These are phyloP conservation scores for Lymantria monacha DNA, from an alignment of 2,888 invertebrate species.

Conservation along the genomic window DNA sequence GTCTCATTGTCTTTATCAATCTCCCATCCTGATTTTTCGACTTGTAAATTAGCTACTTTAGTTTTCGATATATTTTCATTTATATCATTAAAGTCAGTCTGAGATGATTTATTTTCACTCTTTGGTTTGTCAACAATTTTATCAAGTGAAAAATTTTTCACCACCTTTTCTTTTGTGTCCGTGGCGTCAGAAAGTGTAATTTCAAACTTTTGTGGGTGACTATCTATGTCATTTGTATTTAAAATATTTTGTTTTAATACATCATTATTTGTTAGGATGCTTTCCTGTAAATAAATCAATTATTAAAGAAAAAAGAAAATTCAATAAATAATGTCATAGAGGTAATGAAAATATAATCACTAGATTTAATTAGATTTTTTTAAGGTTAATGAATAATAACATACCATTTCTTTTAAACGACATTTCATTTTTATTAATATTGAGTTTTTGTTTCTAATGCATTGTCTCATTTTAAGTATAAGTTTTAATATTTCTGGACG, in stretches of 20 bases:
- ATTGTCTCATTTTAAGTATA: constrained; percentile 80
- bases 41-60: constrained; percentile 3
- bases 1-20: constrained; percentile 40
- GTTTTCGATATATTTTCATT: constrained; percentile 1
- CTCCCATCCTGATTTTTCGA: constrained; percentile 48
- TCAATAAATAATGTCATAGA: not conserved
- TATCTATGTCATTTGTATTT: not conserved
- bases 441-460: constrained; percentile 80
- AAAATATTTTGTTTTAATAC: too few species aligned
- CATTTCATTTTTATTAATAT: constrained; percentile 82
- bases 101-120: constrained; percentile 31
- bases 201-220: not conserved
- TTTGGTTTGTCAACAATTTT: constrained; percentile 1
- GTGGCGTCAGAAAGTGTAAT: not conserved
- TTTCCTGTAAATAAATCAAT: too few species aligned
- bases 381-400: constrained; percentile 10
- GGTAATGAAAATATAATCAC: not conserved
- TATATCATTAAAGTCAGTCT: constrained; percentile 35
- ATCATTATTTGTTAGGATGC: too few species aligned
- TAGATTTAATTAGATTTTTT: too few species aligned
- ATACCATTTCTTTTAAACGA: constrained; percentile 79
- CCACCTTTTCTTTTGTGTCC: not conserved
- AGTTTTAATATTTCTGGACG: constrained; percentile 83
- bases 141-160: not conserved
- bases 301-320: not conserved